Percentiles rank a stretch among this genome's conserved stretches.
Conservation (phyloP, 1,140 invertebrate species). For the Zeugodacus cucurbitae region DNA sequence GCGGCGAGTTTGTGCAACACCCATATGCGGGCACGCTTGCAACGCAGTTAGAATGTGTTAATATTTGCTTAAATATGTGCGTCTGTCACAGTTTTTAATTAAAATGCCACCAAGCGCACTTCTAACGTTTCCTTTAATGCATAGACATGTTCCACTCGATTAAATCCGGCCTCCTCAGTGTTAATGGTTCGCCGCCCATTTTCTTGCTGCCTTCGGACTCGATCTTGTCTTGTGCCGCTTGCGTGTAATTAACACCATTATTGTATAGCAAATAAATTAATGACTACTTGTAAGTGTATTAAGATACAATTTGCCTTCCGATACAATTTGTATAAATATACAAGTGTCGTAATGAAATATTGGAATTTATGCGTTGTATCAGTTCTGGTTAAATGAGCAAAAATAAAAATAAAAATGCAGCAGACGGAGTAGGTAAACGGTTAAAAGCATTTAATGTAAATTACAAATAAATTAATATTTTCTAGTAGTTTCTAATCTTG, state of each 20-base stretch:
- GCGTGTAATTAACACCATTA: slow-evolving; percentile 17
- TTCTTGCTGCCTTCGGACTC: no score
- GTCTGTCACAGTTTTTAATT: not conserved
- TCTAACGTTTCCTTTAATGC: not conserved
- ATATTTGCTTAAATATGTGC: not conserved
- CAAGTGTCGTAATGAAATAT: not conserved
- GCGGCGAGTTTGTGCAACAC: not conserved
- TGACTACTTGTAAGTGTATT: slow-evolving; percentile 22
- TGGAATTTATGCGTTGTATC: not conserved
- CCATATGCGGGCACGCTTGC: not conserved
- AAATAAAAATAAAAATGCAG: not conserved
- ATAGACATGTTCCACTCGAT: not conserved
- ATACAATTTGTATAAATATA: not conserved
- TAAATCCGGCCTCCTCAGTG: not conserved
- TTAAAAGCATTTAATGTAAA: not conserved
- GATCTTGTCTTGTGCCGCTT: not conserved
- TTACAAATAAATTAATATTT: not conserved
- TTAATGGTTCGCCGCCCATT: not conserved
- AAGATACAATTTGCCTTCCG: not conserved
- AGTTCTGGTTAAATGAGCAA: not conserved
- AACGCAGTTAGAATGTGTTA: not conserved
- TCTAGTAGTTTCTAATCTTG: not conserved
- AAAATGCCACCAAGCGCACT: not conserved
- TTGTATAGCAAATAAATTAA: slow-evolving; percentile 14
- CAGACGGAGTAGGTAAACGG: not conserved